Evolutionary conservation across 2,113 vertebrate genomes (phyloP).

Genomic region (Solea senegalensis): DNA sequence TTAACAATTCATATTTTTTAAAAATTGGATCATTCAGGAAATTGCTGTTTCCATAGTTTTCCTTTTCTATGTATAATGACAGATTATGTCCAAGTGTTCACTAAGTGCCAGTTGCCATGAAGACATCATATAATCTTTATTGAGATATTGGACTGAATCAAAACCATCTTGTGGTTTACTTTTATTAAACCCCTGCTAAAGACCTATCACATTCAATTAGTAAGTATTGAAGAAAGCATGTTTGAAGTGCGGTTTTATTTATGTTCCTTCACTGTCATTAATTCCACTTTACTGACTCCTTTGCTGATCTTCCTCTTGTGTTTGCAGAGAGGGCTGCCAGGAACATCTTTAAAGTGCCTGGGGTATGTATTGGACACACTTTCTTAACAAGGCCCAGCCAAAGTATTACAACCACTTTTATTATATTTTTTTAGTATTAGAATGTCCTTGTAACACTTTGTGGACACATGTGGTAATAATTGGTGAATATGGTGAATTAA

Average conservation of each 20-base stretch:
- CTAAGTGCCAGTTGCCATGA: too few relatives aligned
- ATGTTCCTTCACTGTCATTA: slow-evolving; percentile 6
- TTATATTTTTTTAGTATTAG: background rate
- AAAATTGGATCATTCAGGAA: too few relatives aligned
- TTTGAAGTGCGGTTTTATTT: slow-evolving; percentile 34
- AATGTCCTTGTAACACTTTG: background rate
- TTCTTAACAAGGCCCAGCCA: background rate
- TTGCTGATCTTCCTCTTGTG: slow-evolving; percentile 36
- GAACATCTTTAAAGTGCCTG: slow-evolving; percentile 59
- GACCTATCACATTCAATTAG: slow-evolving; percentile 2
- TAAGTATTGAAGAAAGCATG: background rate
- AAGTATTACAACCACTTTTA: background rate
- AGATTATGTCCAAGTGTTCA: background rate
- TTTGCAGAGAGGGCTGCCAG: slow-evolving; percentile 67
- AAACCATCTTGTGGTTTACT: slow-evolving; percentile 18
- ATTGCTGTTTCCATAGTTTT: background rate
- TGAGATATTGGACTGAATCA: background rate
- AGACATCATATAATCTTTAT: background rate
- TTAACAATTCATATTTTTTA: too few relatives aligned
- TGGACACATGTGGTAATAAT: background rate
- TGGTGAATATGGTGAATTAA: background rate
- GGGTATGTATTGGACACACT: slow-evolving; percentile 59
- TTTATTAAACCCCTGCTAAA: slow-evolving; percentile 1
- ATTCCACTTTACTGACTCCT: slow-evolving; percentile 1
- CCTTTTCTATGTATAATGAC: background rate